Percentiles rank a stretch among this genome's conserved stretches.
Conservation (phyloP, 2,797 vertebrate genomes). For the Amblyraja radiata region DNA sequence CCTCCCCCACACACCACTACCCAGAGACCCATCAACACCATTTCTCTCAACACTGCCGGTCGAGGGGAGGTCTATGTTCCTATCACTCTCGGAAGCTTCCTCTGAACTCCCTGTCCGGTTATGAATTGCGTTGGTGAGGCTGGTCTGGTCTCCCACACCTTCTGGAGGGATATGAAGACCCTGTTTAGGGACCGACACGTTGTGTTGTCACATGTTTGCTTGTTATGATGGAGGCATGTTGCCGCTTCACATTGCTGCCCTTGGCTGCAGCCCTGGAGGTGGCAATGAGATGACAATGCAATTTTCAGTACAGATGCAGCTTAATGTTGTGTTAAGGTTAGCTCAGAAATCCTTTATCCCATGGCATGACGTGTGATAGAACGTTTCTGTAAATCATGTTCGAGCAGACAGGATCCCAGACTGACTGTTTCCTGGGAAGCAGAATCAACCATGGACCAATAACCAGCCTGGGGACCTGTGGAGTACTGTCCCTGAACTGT, state of each 20-base stretch:
- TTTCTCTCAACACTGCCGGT: background rate
- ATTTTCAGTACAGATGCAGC: background rate
- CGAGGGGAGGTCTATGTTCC: background rate
- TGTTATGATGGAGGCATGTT: background rate
- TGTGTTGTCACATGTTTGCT: background rate
- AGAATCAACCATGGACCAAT: background rate
- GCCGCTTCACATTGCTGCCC: background rate
- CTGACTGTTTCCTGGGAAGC: background rate
- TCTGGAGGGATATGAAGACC: constrained; percentile 2
- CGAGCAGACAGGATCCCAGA: background rate
- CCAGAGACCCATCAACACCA: background rate
- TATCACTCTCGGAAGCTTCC: background rate
- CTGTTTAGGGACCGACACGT: background rate
- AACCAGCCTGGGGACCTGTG: background rate
- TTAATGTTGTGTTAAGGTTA: background rate
- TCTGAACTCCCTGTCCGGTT: background rate
- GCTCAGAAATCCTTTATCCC: no score
- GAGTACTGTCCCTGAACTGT: background rate
- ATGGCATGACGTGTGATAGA: no score
- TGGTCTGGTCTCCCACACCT: background rate
- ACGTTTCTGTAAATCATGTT: background rate
- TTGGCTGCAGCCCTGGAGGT: background rate
- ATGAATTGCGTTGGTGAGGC: no score
- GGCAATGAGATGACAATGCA: background rate
- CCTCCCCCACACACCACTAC: background rate